Base-by-base conservation (phyloP, 1,140 invertebrate species). In the Notospermus geniculatus region DNA sequence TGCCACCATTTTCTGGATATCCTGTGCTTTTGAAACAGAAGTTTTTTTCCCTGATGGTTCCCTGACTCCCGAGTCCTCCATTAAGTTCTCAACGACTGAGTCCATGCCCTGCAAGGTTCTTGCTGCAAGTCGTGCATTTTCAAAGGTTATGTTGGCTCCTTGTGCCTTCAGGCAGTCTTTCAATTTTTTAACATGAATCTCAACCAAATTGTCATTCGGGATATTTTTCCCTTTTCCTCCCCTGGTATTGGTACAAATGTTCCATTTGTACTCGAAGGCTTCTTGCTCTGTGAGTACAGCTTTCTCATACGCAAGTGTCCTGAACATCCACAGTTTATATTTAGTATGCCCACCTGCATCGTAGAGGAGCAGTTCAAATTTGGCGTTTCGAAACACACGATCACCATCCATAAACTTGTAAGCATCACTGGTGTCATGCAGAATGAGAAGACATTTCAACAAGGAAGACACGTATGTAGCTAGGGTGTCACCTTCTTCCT, bases 141-240 rank as follows among this genome's bases (percentile, higher is more conserved):
- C 25, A 50, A 50, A 50, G 9, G 5, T 50, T 7, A 50, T 27
- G 25, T 50, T 50, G 4, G 46, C 46, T 7, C 46, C 46, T 50
- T 50, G 46, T 7, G n/a, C 46, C 9, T 27, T 19, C n/a, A 50
- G n/a, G n/a, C 25, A 23, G 19, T 50, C 19, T n/a, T 50, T 50
- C 25, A 50, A 23, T n/a, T 50, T 50, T n/a, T 50, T 50, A 7
- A 50, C 46, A 23, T 50, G n/a, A 7, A 50, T n/a, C n/a, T 50
- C 46, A 50, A 50, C 46, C 5, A 50, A n/a, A 50, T 50, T 50
- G 25, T 50, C 46, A n/a, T 50, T 50, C 9, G 46, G 46, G n/a
- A 50, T 7, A n/a, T 50, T 50, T 36, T 36, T 36, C 15, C 32
- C 32, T 9, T 7, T 23, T 50, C 46, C 46, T 7, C 46, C 46